Evolutionary conservation across 2,113 vertebrate genomes (phyloP), one percentile per base, ranked within the genome.

Genomic region (Hydrochoerus hydrochaeris): DNA sequence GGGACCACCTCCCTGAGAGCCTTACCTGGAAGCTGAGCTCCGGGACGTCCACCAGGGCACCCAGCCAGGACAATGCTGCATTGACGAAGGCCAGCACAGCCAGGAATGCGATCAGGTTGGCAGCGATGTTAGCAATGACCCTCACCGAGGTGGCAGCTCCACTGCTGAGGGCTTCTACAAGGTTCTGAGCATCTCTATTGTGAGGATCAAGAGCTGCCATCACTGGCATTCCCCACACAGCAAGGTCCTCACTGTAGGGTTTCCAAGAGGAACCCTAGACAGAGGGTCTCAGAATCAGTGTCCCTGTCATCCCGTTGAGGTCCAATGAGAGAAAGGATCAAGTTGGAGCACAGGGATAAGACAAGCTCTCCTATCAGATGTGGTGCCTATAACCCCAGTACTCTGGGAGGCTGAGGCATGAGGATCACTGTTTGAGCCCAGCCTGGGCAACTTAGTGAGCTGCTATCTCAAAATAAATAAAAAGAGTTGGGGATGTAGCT

Each of bases 81-180:
- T 99, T 99, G 96, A 99, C 98, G 93, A 99, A 99, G 38, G 95
- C 99, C 49, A 99, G 98, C 82, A 99, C 98, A 0, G 99, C 99
- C 83, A 99, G 98, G 97, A 99, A 99, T 12, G 99, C 99, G 0
- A 99, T 99, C 88, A 99, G 97, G 96, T 99, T 99, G 94, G 98
- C 99, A 0, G 99, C 99, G 0, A 99, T 99, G 98, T 99, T 99
- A 46, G 99, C 99, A 32, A 99, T 98, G 0, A 99, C 98, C 8
- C 95, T 98, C 90, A 99, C 98, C 0, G 99, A 99, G 28, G 99
- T 2, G 0, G 99, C 98, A 0, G 99, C 99, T 38, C 99, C 99
- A 0, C 95, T 99, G 97, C 99, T 99, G 0, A 99, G 99, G 65
- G 99, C 99, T 97, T 99, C 99, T 98, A 99, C 65, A 69, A 99